Base-by-base conservation (phyloP, 1,140 invertebrate species). In the Temnothorax longispinosus region DNA sequence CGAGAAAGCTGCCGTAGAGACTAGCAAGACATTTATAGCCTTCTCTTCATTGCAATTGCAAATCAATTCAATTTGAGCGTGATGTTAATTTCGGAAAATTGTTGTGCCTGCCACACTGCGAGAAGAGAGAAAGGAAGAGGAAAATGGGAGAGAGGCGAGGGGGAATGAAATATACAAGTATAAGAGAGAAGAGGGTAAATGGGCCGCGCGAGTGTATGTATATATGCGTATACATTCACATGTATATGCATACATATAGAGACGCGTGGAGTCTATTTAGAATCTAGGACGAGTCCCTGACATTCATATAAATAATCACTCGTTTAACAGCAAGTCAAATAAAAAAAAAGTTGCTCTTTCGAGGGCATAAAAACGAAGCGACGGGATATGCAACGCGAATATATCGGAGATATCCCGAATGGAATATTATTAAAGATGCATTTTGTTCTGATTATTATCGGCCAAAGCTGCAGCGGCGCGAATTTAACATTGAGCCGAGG, bases 251-350 rank as follows among this genome's bases (percentile, higher is more conserved):
- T 13, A 32, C 62, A 27, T 27, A 27, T 27, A 27, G 27, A 8
- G 15, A 32, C 7, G 7, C 8, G 56, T 74, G 32, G 41, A 64
- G 3, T 58, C 27, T 80, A 80, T 56, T 78, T 44, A 47, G 5
- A 52, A 62, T 74, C 69, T 54, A 15, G 54, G 13, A 84, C 78
- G 52, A 56, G 54, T 18, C 32, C 54, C 27, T 75, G 80, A 75
- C 69, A 84, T 74, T 84, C 69, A 50, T 75, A 75, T 75, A 75
- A 75, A 75, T 32, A 74, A 75, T 84, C 54, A 21, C 8, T 50
- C 18, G 10, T 18, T 72, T 82, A 47, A 56, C 15, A 38, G n/a
- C 18, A 50, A n/a, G 44, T 62, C 8, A 50, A 74, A n/a, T 50
- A 62, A 81, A 32, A 81, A 32, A 54, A 52, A 6, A 27, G 27